Base-by-base conservation (phyloP, 2,797 vertebrate species). In the Cuniculus paca region DNA sequence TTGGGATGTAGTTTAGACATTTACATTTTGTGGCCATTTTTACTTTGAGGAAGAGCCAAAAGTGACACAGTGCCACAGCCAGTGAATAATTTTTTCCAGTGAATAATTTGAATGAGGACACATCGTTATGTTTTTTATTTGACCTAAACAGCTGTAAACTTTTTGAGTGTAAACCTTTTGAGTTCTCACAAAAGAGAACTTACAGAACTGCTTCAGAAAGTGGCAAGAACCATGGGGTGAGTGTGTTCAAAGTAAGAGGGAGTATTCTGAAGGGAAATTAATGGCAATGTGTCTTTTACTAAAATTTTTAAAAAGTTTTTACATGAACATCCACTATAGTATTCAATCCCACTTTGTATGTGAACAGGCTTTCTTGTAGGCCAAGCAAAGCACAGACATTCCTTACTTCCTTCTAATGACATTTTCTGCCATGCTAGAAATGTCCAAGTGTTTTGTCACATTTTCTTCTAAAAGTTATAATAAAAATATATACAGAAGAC, bases 401-500 rank as follows among this genome's bases (percentile, higher is more conserved):
- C 68, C 36, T 79, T 45, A 14, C 72, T 91, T 60, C 17, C 68
- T n/a, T 77, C 75, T 31, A 16, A 20, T 22, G 17, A 2, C 36
- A 19, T 94, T 87, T 93, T 92, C 42, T 52, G 34, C 82, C 28
- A 79, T 12, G 3, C 56, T 85, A 88, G 45, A 90, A 95, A 90
- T 26, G 36, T 13, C n/a, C 50, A 54, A 54, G 36, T 16, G 36
- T 80, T 91, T 75, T 88, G 45, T 87, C 48, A 85, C 95, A 92
- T 68, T 97, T 87, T 26, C 2, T 96, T 97, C 93, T 92, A 91
- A 91, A 74, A 83, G 58, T 95, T 97, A 89, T 92, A 97, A 97
- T 90, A 78, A 87, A 79, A 87, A 85, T 91, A 93, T 85, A 83
- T 95, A 80, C 96, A 72, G 87, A 96, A 95, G 97, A 96, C 63